A percentile compares a stretch with the other conserved stretches of the same genome.
These are phyloP conservation scores for Drosophila insularis DNA, from an alignment of 1,140 invertebrate genomes.

Conservation along the genomic window DNA sequence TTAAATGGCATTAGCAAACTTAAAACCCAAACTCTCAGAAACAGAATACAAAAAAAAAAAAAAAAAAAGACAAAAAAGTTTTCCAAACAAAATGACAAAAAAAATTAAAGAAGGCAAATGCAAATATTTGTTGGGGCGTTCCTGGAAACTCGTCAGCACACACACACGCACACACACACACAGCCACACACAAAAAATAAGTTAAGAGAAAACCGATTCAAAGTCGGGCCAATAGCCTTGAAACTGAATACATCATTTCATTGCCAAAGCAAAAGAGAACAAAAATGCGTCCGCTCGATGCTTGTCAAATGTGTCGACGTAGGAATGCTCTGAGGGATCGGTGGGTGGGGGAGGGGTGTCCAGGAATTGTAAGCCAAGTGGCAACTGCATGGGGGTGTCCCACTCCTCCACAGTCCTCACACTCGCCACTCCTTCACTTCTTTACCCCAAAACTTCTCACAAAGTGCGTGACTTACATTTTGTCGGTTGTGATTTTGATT, in stretches of 20 bases:
- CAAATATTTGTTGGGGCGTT: conserved; percentile 68
- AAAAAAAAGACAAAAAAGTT: not conserved
- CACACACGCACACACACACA: not conserved
- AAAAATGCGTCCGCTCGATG: conserved; percentile 69
- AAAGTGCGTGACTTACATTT: conserved; percentile 72
- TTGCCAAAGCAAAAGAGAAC: conserved; percentile 52
- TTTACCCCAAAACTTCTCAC: not conserved
- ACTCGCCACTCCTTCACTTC: not conserved
- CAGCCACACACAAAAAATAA: too few relatives aligned
- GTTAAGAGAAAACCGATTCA: conserved; percentile 28
- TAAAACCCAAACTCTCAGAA: conserved; percentile 19
- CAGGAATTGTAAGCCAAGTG: conserved; percentile 19
- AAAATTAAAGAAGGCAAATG: conserved; percentile 40
- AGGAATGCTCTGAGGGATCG: conserved; percentile 52
- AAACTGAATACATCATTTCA: conserved; percentile 71
- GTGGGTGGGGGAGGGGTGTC: not conserved
- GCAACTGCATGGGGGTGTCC: conserved; percentile 4
- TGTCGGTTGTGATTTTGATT: conserved; percentile 57
- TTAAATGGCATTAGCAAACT: conserved; percentile 73
- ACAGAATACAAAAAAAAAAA: conserved; percentile 1
- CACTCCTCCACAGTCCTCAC: not conserved
- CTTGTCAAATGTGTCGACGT: conserved; percentile 71
- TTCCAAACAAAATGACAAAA: conserved; percentile 39
- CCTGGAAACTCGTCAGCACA: conserved; percentile 56
- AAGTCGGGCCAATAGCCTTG: conserved; percentile 65